A percentile compares a stretch with the other conserved stretches of the same genome.
Conservation (phyloP, 1,140 invertebrate species). For the Neodiprion virginianus region DNA sequence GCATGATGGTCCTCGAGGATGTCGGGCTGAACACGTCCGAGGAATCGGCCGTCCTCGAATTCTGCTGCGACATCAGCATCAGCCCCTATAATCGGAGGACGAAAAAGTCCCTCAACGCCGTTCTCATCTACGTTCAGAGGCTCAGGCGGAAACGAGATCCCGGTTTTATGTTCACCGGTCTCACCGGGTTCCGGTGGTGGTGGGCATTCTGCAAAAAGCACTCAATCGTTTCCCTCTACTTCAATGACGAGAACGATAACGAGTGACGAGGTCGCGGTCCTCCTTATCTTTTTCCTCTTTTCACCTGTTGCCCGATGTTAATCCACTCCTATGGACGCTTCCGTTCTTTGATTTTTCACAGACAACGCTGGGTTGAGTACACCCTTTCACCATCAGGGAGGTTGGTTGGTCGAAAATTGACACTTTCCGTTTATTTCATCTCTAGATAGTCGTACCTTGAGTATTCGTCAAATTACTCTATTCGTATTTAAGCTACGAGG, state of each 20-base stretch:
- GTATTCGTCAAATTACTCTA: no score
- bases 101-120: slow-evolving; percentile 70
- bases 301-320: neutral
- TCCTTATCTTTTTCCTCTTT: neutral
- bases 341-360: slow-evolving; percentile 4
- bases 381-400: no score
- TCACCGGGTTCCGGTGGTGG: slow-evolving; percentile 79
- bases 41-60: slow-evolving; percentile 73
- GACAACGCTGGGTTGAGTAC: no score
- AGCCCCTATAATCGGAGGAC: slow-evolving; percentile 77
- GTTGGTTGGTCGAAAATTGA: no score
- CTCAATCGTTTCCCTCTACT: slow-evolving; percentile 73
- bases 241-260: slow-evolving; percentile 62
- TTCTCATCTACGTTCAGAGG: slow-evolving; percentile 73
- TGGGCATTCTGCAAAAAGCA: slow-evolving; percentile 84
- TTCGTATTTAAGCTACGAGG: no score
- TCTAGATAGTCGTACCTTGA: no score
- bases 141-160: slow-evolving; percentile 68
- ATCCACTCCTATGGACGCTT: neutral
- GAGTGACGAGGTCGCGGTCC: slow-evolving; percentile 37
- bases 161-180: slow-evolving; percentile 70
- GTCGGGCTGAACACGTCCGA: slow-evolving; percentile 68
- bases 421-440: no score
- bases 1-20: slow-evolving; percentile 78
- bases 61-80: slow-evolving; percentile 75